phyloP scores from a whole-genome alignment of 2,797 vertebrate species.

The Sarcoramphus papa region DNA sequence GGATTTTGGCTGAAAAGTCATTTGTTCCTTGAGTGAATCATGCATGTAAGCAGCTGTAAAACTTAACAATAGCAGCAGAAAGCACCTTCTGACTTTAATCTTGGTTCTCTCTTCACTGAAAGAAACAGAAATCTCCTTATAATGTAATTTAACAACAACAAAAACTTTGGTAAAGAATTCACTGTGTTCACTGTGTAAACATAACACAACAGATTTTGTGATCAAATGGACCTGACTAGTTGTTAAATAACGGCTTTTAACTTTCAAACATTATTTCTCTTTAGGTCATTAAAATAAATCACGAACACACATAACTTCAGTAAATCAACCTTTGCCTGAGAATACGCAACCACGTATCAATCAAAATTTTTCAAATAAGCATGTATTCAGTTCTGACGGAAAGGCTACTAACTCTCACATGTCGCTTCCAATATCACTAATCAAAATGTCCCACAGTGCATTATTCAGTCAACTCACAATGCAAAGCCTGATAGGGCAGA shows the following conservation, averaged over 20 bases:
- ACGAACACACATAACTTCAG: neutral
- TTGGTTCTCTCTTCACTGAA: neutral
- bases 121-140: neutral
- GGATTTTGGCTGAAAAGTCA: neutral
- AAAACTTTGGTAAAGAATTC: neutral
- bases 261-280: neutral
- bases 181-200: neutral
- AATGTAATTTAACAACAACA: neutral
- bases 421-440: no score
- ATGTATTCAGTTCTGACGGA: no score
- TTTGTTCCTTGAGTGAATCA: neutral
- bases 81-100: neutral
- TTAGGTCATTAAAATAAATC: neutral
- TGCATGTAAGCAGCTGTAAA: neutral
- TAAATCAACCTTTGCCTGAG: neutral
- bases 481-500: accelerated
- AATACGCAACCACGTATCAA: neutral
- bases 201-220: neutral
- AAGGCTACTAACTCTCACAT: neutral
- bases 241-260: neutral
- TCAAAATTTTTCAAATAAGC: neutral
- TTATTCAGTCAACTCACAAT: accelerated
- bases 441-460: no score
- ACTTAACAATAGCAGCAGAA: neutral
- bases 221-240: neutral